phyloP scores from a whole-genome alignment of 2,113 vertebrate species.

The Gnathonemus longibarbis region DNA sequence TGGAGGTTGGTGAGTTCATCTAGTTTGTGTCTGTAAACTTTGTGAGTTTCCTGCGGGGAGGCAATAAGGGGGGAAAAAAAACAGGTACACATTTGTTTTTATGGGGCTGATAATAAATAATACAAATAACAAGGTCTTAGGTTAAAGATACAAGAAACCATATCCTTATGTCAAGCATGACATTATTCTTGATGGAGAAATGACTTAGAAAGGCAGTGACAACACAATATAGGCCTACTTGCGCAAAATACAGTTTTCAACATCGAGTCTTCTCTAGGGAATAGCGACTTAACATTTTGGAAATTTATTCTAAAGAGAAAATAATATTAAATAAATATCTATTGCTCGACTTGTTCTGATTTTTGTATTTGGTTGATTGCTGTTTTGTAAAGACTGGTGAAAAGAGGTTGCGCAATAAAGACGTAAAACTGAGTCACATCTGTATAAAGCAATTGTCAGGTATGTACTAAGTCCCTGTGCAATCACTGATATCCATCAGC shows the following conservation, averaged over 20 bases:
- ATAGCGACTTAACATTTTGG: neutral
- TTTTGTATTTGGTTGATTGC: neutral
- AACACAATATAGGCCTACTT: neutral
- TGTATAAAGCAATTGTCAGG: neutral
- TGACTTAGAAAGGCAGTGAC: neutral
- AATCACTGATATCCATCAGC: neutral
- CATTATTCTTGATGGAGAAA: neutral
- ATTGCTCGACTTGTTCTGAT: neutral
- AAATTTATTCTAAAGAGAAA: neutral
- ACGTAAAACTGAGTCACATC: neutral
- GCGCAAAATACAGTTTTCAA: neutral
- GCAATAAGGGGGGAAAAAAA: neutral
- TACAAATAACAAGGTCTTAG: neutral
- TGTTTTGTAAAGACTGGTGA: neutral
- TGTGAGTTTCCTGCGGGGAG: conserved; percentile 77
- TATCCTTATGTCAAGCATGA: neutral
- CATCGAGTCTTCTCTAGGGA: neutral
- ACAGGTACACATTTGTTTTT: neutral
- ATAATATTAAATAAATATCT: neutral
- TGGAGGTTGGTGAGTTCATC: conserved; percentile 86
- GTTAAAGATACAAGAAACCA: neutral
- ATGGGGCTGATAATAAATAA: neutral
- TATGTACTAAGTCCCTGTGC: neutral
- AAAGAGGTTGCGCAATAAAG: neutral
- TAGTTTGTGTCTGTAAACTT: conserved; percentile 84